Evolutionary conservation across 2,888 invertebrate species (phyloP).

Genomic region (Pristionchus maxplancki): DNA sequence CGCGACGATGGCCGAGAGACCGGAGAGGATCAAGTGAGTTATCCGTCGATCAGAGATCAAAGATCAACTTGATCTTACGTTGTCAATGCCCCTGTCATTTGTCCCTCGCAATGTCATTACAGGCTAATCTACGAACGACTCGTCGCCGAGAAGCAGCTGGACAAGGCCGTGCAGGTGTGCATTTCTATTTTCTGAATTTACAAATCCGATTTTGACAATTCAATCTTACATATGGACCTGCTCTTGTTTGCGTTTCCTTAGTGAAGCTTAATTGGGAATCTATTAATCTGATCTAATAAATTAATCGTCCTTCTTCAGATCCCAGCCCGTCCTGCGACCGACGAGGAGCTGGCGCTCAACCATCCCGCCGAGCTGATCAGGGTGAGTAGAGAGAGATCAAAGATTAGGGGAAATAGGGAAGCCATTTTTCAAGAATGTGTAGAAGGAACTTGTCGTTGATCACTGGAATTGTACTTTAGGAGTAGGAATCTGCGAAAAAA

Average conservation of each 20-base stretch:
- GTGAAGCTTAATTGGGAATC: no score
- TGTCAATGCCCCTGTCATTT: no score
- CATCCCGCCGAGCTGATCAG: slow-evolving; percentile 62
- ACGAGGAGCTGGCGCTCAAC: slow-evolving; percentile 63
- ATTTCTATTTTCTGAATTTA: neutral
- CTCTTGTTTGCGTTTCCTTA: no score
- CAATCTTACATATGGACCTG: neutral
- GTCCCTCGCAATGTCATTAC: neutral
- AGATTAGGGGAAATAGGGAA: no score
- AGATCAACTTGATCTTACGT: no score
- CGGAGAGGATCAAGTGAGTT: slow-evolving; percentile 61
- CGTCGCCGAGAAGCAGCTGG: slow-evolving; percentile 58
- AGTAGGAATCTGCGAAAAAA: neutral
- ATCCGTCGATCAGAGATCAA: neutral
- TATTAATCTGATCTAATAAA: no score
- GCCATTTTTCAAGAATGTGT: no score
- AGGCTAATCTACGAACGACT: slow-evolving; percentile 63
- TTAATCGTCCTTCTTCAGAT: no score
- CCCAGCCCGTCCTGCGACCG: slow-evolving; percentile 64
- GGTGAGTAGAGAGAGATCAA: no score
- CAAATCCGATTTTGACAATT: neutral
- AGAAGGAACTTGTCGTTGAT: neutral
- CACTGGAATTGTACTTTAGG: neutral
- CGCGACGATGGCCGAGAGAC: slow-evolving; percentile 65
- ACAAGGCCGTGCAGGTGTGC: slow-evolving; percentile 58